Evolutionary conservation across 2,888 invertebrate genomes (phyloP).

Genomic region (Amitus sp.): DNA sequence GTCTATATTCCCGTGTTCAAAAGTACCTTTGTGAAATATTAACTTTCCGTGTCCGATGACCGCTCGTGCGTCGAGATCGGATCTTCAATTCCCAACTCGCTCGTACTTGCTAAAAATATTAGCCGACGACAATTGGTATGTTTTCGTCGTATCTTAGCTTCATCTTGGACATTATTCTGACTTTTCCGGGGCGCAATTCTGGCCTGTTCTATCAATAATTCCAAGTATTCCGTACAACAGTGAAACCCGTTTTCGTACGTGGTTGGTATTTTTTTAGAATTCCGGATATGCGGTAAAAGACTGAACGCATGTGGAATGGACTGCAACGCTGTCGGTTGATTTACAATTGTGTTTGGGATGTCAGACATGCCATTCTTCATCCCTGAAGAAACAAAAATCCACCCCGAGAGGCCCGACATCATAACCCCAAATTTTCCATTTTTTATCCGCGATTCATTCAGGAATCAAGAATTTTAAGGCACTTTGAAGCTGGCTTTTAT

Average conservation of each 20-base stretch:
- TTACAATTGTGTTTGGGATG: not conserved
- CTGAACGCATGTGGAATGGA: not conserved
- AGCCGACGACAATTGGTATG: not conserved
- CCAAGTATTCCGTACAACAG: constrained; percentile 1
- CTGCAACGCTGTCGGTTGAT: not conserved
- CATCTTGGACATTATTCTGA: too few relatives aligned
- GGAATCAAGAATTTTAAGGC: too few relatives aligned
- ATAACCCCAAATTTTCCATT: too few relatives aligned
- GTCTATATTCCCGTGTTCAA: not conserved
- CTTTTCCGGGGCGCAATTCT: not conserved
- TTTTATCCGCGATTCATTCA: too few relatives aligned
- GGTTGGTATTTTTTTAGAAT: not conserved
- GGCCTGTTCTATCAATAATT: not conserved
- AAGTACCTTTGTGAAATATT: too few relatives aligned
- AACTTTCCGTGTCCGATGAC: not conserved
- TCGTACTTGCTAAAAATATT: not conserved
- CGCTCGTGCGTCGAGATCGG: not conserved
- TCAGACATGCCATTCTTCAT: not conserved
- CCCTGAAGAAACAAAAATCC: not conserved
- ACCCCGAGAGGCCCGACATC: not conserved
- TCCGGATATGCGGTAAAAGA: not conserved
- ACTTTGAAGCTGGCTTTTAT: not conserved
- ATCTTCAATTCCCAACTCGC: not conserved
- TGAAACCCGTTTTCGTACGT: not conserved
- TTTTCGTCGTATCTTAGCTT: not conserved